Conservation (phyloP, 2,888 invertebrate species). For the Lasioglossum vierecki region DNA sequence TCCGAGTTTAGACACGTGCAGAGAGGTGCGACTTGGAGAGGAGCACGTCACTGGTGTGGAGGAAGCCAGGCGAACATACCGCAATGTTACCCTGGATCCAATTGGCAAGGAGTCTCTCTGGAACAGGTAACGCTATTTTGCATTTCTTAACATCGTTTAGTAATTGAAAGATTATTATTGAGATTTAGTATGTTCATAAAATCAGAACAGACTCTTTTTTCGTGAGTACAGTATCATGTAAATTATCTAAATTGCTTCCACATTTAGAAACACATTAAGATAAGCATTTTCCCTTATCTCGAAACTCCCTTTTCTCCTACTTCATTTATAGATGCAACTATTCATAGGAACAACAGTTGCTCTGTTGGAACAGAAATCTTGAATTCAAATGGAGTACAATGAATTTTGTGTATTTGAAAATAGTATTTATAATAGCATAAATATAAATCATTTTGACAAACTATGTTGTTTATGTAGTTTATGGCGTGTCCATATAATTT, state of each 20-base stretch:
- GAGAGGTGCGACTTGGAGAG: constrained; percentile 98
- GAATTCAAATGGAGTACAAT: neutral
- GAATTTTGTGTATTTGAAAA: constrained; percentile 14
- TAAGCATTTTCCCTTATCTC: constrained; percentile 56
- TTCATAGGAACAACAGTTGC: constrained; percentile 23
- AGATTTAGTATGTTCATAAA: constrained; percentile 25
- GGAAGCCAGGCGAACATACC: constrained; percentile 92
- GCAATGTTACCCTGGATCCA: constrained; percentile 90
- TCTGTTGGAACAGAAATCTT: neutral
- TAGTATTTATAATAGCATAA: constrained; percentile 5
- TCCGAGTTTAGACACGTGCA: constrained; percentile 99
- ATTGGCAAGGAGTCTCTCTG: constrained; percentile 95
- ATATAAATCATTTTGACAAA: constrained; percentile 29
- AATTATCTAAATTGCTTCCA: constrained; percentile 45
- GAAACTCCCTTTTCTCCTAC: constrained; percentile 17
- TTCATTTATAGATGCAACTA: constrained; percentile 34
- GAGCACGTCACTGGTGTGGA: constrained; percentile 87
- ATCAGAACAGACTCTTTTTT: constrained; percentile 42
- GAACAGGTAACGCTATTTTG: constrained; percentile 82
- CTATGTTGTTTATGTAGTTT: constrained; percentile 86
- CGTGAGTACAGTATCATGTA: constrained; percentile 37
- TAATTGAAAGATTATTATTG: constrained; percentile 22
- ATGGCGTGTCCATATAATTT: constrained; percentile 96
- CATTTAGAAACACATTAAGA: constrained; percentile 59
- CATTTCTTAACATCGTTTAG: constrained; percentile 4